Evolutionary conservation across 1,140 invertebrate species (phyloP).

Genomic region (Cyclargus thomasi): DNA sequence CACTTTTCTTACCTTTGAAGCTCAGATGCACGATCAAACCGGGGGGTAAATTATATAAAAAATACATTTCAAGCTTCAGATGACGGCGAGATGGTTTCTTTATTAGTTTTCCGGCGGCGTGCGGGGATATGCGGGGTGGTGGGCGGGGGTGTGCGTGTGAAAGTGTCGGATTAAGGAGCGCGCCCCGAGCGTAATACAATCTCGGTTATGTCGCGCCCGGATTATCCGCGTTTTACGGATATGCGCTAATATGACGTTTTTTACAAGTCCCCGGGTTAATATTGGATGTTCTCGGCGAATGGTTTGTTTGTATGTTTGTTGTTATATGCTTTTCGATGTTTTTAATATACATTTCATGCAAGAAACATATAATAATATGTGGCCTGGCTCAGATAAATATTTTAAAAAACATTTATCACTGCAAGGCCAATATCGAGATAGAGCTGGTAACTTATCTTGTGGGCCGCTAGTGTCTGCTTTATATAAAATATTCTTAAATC

Average conservation of each 20-base stretch:
- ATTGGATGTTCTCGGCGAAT: not conserved
- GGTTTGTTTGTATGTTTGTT: not conserved
- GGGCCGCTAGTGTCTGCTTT: too few relatives aligned
- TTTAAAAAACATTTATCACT: too few relatives aligned
- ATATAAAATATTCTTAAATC: too few relatives aligned
- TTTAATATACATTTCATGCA: too few relatives aligned
- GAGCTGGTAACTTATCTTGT: too few relatives aligned
- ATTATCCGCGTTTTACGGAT: conserved; percentile 44
- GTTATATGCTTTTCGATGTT: too few relatives aligned
- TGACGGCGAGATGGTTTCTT: conserved; percentile 70
- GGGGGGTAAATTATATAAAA: conserved; percentile 71
- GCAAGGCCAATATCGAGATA: too few relatives aligned
- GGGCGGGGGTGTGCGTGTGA: conserved; percentile 58
- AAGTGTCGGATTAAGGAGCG: conserved; percentile 59
- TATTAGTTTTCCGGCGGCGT: conserved; percentile 68
- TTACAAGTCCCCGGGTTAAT: not conserved
- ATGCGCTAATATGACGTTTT: conserved; percentile 16
- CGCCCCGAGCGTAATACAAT: conserved; percentile 64
- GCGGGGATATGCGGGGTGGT: conserved; percentile 33
- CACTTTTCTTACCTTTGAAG: conserved; percentile 14
- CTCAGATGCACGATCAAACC: conserved; percentile 61
- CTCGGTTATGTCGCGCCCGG: conserved; percentile 64
- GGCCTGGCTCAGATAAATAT: too few relatives aligned
- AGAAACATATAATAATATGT: too few relatives aligned
- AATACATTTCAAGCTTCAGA: conserved; percentile 74